Percentiles rank a stretch among this genome's conserved stretches.
Conservation (phyloP, 2,113 vertebrate genomes). For the Chamaetylas fuelleborni region DNA sequence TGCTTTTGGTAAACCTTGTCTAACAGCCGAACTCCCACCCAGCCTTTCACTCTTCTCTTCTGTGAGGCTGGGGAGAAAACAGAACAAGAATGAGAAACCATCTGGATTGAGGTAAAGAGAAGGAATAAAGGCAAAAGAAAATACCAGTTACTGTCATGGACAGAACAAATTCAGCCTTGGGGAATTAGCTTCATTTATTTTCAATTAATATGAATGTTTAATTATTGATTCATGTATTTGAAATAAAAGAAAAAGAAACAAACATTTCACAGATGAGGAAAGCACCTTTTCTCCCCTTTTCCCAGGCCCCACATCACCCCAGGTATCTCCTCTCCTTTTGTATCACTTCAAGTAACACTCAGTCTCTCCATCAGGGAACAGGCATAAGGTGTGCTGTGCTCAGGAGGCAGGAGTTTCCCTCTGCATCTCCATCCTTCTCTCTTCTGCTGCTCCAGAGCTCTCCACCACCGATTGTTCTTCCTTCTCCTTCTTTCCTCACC, state of each 20-base stretch:
- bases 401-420: background rate
- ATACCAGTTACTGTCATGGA: background rate
- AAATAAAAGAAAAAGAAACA: background rate
- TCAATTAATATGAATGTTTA: background rate
- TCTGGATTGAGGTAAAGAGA: background rate
- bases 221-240: background rate
- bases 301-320: background rate
- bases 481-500: too few relatives aligned
- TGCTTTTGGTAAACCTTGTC: background rate
- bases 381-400: rapidly evolving
- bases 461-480: too few relatives aligned
- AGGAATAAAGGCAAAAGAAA: rapidly evolving
- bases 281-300: background rate
- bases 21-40: background rate
- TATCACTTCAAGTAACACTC: too few relatives aligned
- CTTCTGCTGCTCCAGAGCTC: background rate
- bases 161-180: background rate
- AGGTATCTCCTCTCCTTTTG: background rate
- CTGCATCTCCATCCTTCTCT: rapidly evolving
- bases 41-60: background rate
- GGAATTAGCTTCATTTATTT: background rate
- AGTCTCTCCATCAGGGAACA: rapidly evolving
- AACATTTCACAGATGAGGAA: background rate
- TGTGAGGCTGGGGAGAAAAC: background rate
- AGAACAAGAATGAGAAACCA: background rate